phyloP scores from a whole-genome alignment of 1,140 invertebrate species.

The Scaptomyza montana region DNA sequence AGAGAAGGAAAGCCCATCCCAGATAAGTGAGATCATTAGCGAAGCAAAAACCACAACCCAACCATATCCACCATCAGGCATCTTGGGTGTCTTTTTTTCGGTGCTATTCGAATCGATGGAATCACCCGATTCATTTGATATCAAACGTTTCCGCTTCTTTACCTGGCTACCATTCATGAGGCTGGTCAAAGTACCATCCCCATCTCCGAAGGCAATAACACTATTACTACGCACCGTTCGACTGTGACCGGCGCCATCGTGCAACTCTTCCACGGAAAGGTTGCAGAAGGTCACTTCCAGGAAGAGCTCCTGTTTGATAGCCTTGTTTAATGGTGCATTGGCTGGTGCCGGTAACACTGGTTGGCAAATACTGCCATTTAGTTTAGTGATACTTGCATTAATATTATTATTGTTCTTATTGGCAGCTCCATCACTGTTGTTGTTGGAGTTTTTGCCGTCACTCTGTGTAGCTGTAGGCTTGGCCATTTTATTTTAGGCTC shows the following conservation, averaged over 20 bases:
- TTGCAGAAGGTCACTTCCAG: slow-evolving; percentile 82
- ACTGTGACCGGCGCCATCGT: slow-evolving; percentile 50
- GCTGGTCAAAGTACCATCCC: slow-evolving; percentile 42
- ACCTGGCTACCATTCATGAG: slow-evolving; percentile 58
- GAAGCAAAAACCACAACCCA: slow-evolving; percentile 95
- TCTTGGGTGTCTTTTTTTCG: slow-evolving; percentile 78
- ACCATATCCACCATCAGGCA: slow-evolving; percentile 85
- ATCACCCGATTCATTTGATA: slow-evolving; percentile 79
- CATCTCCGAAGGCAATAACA: slow-evolving; percentile 59
- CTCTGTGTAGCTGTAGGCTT: slow-evolving; percentile 26
- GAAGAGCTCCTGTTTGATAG: slow-evolving; percentile 79
- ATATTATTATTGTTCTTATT: slow-evolving; percentile 41
- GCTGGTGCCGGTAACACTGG: slow-evolving; percentile 57
- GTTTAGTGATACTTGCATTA: slow-evolving; percentile 34
- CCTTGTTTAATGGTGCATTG: slow-evolving; percentile 73
- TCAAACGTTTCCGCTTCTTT: slow-evolving; percentile 76
- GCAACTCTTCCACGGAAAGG: slow-evolving; percentile 70
- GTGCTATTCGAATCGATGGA: slow-evolving; percentile 74
- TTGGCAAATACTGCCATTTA: slow-evolving; percentile 59
- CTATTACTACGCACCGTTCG: slow-evolving; percentile 57
- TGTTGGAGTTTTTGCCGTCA: slow-evolving; percentile 37
- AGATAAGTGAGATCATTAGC: slow-evolving; percentile 94
- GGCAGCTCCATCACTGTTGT: slow-evolving; percentile 41
- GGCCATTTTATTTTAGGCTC: slow-evolving; percentile 42
- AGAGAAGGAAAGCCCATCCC: slow-evolving; percentile 97